These are phyloP conservation scores for Paraplagusia blochii DNA, from an alignment of 2,113 vertebrate genomes.

Conservation along the genomic window DNA sequence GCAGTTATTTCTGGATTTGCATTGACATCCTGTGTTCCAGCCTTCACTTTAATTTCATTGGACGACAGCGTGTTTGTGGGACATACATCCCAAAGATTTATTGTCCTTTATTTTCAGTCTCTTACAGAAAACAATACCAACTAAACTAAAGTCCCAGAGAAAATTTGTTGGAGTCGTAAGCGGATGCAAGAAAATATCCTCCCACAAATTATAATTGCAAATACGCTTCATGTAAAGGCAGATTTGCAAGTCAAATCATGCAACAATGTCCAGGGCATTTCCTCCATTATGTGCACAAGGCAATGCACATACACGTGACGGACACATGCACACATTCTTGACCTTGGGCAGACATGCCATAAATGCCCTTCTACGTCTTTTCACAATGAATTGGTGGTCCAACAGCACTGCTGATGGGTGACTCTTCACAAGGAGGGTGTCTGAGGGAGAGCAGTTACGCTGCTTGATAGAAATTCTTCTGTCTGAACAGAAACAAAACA, in stretches of 20 bases:
- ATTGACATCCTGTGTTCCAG: constrained; percentile 41
- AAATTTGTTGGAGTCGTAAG: no score
- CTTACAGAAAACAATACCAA: no score
- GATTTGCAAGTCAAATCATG: constrained; percentile 60
- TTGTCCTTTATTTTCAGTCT: no score
- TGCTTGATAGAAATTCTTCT: constrained; percentile 33
- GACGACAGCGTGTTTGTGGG: constrained; percentile 27
- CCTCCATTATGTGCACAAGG: constrained; percentile 4
- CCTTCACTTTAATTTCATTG: constrained; percentile 16
- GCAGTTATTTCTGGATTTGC: constrained; percentile 8
- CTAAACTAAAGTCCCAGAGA: no score
- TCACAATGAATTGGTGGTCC: constrained; percentile 44
- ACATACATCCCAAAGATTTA: constrained; percentile 17
- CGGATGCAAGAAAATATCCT: no score
- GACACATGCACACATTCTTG: constrained; percentile 37
- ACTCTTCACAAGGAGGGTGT: constrained; percentile 23
- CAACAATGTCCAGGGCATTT: neutral
- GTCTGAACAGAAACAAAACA: constrained; percentile 26
- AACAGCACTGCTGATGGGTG: constrained; percentile 9
- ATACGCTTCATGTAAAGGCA: constrained; percentile 36
- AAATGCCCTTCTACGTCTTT: constrained; percentile 48
- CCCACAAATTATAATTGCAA: constrained; percentile 21
- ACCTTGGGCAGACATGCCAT: constrained; percentile 50
- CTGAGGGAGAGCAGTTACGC: constrained; percentile 19
- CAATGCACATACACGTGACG: constrained; percentile 8